A percentile compares a stretch with the other conserved stretches of the same genome.
Conservation (phyloP, 1,140 invertebrate genomes). For the Dendrolimus punctatus region DNA sequence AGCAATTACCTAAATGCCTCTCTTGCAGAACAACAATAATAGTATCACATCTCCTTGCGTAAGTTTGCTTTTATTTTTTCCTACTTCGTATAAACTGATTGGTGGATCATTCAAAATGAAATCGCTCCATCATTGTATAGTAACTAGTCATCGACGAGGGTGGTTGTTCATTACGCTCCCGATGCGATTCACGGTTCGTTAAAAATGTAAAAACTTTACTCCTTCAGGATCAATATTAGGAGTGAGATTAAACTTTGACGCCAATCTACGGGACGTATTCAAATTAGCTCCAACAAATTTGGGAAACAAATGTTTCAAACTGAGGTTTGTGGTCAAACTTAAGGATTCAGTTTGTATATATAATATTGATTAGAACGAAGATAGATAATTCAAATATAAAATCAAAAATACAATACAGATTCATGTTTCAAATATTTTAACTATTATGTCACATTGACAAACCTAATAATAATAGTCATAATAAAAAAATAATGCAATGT, state of each 20-base stretch:
- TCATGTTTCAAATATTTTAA: too few relatives aligned
- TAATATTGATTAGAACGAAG: slow-evolving; percentile 18
- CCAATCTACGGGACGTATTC: slow-evolving; percentile 20
- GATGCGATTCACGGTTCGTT: slow-evolving; percentile 36
- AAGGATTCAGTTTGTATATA: slow-evolving; percentile 7
- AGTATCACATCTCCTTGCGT: too few relatives aligned
- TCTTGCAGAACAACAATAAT: too few relatives aligned
- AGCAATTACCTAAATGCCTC: too few relatives aligned
- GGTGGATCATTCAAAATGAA: too few relatives aligned
- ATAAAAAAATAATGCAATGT: too few relatives aligned
- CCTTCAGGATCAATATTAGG: slow-evolving; percentile 34
- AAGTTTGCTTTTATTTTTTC: too few relatives aligned
- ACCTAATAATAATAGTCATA: too few relatives aligned
- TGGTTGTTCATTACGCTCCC: slow-evolving; percentile 27
- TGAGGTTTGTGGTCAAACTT: slow-evolving; percentile 22
- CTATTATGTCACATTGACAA: too few relatives aligned
- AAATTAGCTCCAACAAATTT: slow-evolving; percentile 28
- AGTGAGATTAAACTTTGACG: slow-evolving; percentile 36
- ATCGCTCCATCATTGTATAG: not conserved
- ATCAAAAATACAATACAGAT: too few relatives aligned
- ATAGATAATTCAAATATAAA: not conserved
- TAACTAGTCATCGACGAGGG: slow-evolving; percentile 16
- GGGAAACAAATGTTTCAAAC: slow-evolving; percentile 17
- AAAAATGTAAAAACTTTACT: slow-evolving; percentile 38
- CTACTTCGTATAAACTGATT: too few relatives aligned